A percentile compares a stretch with the other conserved stretches of the same genome.
Evolutionary conservation across 1,140 invertebrate genomes (phyloP).

Genomic region (Temnothorax longispinosus): DNA sequence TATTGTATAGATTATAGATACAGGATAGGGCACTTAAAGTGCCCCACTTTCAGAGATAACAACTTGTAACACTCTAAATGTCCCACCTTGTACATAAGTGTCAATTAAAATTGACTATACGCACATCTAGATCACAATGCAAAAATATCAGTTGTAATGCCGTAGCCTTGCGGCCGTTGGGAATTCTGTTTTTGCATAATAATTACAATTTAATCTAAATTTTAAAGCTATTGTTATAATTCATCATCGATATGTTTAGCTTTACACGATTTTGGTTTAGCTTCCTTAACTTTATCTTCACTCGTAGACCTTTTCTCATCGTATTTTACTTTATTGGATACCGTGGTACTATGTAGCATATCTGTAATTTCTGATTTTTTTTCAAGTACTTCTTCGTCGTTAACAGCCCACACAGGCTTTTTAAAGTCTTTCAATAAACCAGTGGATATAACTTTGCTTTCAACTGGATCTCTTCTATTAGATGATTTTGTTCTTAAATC

Average conservation of each 20-base stretch:
- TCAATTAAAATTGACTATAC: slow-evolving; percentile 54
- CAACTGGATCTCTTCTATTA: slow-evolving; percentile 17
- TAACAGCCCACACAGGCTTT: slow-evolving; percentile 46
- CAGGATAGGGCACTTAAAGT: no score
- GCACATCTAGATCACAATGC: slow-evolving; percentile 56
- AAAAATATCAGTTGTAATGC: slow-evolving; percentile 71
- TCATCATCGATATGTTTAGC: slow-evolving; percentile 75
- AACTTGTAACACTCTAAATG: no score
- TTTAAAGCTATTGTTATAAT: slow-evolving; percentile 72
- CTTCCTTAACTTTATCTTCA: slow-evolving; percentile 54
- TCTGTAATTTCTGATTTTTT: slow-evolving; percentile 49
- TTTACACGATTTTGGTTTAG: slow-evolving; percentile 55
- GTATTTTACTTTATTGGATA: slow-evolving; percentile 51
- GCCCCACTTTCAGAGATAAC: no score
- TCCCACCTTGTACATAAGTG: no score
- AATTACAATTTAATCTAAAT: slow-evolving; percentile 63
- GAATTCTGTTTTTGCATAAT: slow-evolving; percentile 45
- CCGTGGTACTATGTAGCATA: not conserved
- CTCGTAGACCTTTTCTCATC: slow-evolving; percentile 48
- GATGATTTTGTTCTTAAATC: slow-evolving; percentile 32
- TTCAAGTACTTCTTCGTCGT: slow-evolving; percentile 49
- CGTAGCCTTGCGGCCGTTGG: slow-evolving; percentile 31
- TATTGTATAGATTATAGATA: no score
- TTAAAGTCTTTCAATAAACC: slow-evolving; percentile 67
- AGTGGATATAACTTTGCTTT: slow-evolving; percentile 48